phyloP scores from a whole-genome alignment of 2,113 vertebrate genomes.

The Rhynchomys soricoides region DNA sequence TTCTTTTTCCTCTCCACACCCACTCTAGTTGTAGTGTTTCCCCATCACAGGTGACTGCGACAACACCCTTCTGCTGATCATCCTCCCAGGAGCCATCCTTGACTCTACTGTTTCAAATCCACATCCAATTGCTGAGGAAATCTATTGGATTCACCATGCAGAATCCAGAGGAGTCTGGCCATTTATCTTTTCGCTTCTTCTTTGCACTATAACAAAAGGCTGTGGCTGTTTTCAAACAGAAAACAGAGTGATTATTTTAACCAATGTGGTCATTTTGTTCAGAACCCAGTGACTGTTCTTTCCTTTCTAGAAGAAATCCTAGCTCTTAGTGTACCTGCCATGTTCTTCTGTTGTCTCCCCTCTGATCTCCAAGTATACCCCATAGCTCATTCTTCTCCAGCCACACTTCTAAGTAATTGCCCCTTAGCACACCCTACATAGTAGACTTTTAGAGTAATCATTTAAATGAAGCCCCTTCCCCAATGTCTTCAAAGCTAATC shows the following conservation, averaged over 20 bases:
- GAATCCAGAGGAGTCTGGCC: conserved; percentile 13
- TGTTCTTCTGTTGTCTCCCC: background rate
- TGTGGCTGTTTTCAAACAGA: background rate
- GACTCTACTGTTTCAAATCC: background rate
- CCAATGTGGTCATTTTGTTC: background rate
- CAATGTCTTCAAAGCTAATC: background rate
- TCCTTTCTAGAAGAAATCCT: background rate
- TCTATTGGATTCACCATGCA: background rate
- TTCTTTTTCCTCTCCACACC: background rate
- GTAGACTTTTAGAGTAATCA: too few relatives aligned
- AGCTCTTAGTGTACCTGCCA: too few relatives aligned
- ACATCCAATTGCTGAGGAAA: background rate
- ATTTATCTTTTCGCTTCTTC: background rate
- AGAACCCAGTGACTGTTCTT: background rate
- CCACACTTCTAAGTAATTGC: background rate
- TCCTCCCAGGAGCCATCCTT: background rate
- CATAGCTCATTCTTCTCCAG: background rate
- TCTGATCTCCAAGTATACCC: background rate
- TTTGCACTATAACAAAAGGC: background rate
- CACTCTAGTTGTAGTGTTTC: background rate
- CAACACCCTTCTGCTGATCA: background rate
- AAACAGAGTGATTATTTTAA: background rate
- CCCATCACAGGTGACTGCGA: background rate
- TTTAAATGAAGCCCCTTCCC: background rate
- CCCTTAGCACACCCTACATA: background rate